Conservation (phyloP, 2,113 vertebrate genomes). For the Aphyosemion australe region DNA sequence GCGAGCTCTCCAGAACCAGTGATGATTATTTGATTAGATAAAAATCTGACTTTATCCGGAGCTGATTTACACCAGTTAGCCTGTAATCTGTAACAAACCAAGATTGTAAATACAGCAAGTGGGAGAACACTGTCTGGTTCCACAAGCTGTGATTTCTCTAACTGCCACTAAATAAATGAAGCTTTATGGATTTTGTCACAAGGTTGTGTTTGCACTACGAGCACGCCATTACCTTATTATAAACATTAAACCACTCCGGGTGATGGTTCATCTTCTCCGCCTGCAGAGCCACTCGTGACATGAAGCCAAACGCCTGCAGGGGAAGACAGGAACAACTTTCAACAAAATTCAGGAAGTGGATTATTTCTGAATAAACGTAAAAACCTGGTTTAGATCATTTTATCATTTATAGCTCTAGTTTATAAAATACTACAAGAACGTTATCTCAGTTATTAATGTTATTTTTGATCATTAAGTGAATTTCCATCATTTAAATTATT, state of each 20-base stretch:
- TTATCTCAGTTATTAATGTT: no score
- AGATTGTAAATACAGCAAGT: no score
- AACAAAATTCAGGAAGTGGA: background rate
- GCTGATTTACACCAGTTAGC: conserved; percentile 30
- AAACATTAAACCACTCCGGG: conserved; percentile 97
- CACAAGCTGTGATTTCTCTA: conserved; percentile 13
- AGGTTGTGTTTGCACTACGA: conserved; percentile 12
- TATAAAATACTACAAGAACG: no score
- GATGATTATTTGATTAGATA: conserved; percentile 32
- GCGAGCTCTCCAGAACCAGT: conserved; percentile 18
- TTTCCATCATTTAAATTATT: no score
- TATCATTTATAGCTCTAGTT: background rate
- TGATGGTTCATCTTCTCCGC: conserved; percentile 99
- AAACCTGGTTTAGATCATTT: background rate
- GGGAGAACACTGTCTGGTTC: conserved; percentile 12
- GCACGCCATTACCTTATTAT: conserved; percentile 89
- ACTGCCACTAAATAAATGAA: conserved; percentile 16
- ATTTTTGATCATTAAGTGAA: no score
- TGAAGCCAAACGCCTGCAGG: conserved; percentile 94
- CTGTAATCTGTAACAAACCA: conserved; percentile 33
- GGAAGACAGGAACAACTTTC: conserved; percentile 34
- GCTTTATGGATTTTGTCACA: background rate
- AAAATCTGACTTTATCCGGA: conserved; percentile 35
- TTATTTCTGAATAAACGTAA: background rate
- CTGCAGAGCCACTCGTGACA: conserved; percentile 94